Percentiles rank a stretch among this genome's conserved stretches.
phyloP scores from a whole-genome alignment of 2,888 invertebrate species.

The Tupiocoris notatus region DNA sequence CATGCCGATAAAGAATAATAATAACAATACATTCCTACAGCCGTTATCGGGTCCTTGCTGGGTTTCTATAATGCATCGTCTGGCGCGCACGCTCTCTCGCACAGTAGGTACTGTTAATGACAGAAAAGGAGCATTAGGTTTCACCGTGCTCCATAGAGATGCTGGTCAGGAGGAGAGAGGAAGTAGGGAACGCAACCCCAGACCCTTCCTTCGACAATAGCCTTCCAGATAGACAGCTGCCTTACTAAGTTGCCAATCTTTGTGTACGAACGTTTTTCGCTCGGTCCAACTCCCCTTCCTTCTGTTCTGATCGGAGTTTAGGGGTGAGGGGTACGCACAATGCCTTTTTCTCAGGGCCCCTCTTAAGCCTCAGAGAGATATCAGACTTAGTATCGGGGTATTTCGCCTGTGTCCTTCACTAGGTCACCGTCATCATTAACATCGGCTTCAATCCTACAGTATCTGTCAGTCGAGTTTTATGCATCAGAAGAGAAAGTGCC shows the following conservation, averaged over 20 bases:
- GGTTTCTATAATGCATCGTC: no score
- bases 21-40: no score
- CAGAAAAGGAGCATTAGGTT: slow-evolving; percentile 34
- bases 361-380: not conserved
- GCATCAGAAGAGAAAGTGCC: no score
- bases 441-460: not conserved
- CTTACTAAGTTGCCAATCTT: slow-evolving; percentile 42
- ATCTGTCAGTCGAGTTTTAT: not conserved
- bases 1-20: no score
- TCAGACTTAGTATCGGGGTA: slow-evolving; percentile 12
- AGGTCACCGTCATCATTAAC: slow-evolving; percentile 16
- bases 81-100: not conserved
- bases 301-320: not conserved
- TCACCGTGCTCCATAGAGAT: not conserved
- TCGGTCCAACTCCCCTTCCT: not conserved
- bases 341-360: slow-evolving; percentile 17
- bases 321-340: slow-evolving; percentile 3
- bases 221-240: slow-evolving; percentile 41
- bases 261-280: slow-evolving; percentile 34
- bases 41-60: no score
- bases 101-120: slow-evolving; percentile 19
- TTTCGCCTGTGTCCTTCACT: slow-evolving; percentile 3
- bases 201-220: slow-evolving; percentile 35
- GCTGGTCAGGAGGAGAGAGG: slow-evolving; percentile 12
- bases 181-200: not conserved